Percentiles rank a stretch among this genome's conserved stretches.
These are phyloP conservation scores for Eidolon dupreanum DNA, from an alignment of 2,797 vertebrate species.

Conservation along the genomic window DNA sequence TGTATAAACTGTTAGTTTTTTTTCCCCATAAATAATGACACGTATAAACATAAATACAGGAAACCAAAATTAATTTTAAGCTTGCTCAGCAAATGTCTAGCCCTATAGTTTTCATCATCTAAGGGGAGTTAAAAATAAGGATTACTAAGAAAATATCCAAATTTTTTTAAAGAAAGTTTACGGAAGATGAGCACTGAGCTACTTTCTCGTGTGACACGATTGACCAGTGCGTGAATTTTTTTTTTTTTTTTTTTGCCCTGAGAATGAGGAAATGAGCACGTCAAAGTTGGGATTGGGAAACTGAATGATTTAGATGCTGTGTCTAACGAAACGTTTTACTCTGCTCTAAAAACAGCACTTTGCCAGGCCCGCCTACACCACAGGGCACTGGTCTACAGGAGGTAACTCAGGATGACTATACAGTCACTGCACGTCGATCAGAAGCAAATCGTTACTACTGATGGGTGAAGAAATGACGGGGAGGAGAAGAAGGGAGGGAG, in stretches of 20 bases:
- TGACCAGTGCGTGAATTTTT: neutral
- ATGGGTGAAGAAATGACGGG: neutral
- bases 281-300: neutral
- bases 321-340: neutral
- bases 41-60: neutral
- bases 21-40: neutral
- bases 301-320: neutral
- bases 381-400: neutral
- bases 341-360: neutral
- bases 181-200: neutral
- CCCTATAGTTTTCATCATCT: neutral
- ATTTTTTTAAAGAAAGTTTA: neutral
- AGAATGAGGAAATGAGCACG: neutral
- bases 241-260: neutral
- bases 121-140: neutral
- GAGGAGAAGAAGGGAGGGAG: neutral
- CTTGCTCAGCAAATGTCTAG: neutral
- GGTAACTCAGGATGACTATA: too few species aligned
- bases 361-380: neutral
- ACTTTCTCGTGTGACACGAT: neutral
- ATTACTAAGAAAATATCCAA: slow-evolving; percentile 5
- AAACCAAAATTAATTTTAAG: neutral
- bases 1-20: neutral
- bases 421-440: neutral
- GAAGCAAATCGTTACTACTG: fast-evolving